Evolutionary conservation across 2,113 vertebrate genomes (phyloP), one percentile per base, ranked within the genome.

Genomic region (Passer domesticus): DNA sequence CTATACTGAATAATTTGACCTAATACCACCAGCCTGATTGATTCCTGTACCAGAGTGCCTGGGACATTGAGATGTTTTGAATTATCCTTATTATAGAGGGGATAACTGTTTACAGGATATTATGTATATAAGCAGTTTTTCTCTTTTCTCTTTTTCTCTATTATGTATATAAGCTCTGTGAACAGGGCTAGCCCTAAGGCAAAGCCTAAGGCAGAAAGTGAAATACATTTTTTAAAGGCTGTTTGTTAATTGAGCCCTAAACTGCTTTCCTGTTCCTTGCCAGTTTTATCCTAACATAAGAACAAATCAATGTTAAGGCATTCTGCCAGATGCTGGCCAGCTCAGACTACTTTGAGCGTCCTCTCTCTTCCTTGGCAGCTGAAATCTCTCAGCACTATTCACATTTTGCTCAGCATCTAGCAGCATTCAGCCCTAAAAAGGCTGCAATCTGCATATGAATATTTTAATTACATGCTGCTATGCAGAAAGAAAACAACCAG

Each of bases 221-320:
- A 96, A 96, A 96, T 63, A 81, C 77, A 91, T 94, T 95, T 93
- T 93, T 92, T 56, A 85, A 96, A 95, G 87, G 28, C 41, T 96
- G 87, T 95, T 90, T 94, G 86, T 90, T 95, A 96, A 96, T 90
- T 82, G 76, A 95, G 84, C 92, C 87, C 63, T 95, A 89, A 96
- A 95, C 94, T 55, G 44, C 44, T 94, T 96, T 60, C 66, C 58
- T 91, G 49, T 78, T 92, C 82, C 77, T 84, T 86, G 94, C 84
- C 73, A 87, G 72, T 77, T 95, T 95, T 90, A 85, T 53, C 55
- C 53, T 83, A 83, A 82, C 79, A 43, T 77, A 94, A 95, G 83
- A 96, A 95, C 82, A 96, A 96, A 91, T 85, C 70, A 77, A 76
- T 44, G 79, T 83, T 92, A 91, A 82, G 83, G 86, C 73, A 77